phyloP scores from a whole-genome alignment of 1,140 invertebrate species.

The Drosophila rufa region DNA sequence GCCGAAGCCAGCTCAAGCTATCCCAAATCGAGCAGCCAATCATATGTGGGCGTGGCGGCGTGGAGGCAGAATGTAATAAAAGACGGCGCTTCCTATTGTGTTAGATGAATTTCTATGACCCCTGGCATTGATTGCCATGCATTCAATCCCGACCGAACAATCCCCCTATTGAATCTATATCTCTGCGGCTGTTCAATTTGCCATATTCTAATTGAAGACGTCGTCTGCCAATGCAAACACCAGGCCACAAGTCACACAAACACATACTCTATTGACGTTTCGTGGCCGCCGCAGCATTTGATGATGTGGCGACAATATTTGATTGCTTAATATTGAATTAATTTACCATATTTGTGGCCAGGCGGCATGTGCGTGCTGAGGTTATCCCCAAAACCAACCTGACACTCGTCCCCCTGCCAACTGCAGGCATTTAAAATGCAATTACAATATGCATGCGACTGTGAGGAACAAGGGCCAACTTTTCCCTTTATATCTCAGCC shows the following conservation, averaged over 20 bases:
- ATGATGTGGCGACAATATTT: conserved; percentile 81
- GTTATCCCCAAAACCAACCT: conserved; percentile 30
- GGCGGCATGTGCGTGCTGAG: conserved; percentile 45
- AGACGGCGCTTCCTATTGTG: conserved; percentile 33
- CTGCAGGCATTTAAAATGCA: conserved; percentile 64
- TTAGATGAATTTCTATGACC: conserved; percentile 51
- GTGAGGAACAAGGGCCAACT: conserved; percentile 29
- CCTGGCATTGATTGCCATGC: conserved; percentile 49
- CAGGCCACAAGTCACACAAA: conserved; percentile 34
- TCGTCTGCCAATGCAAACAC: conserved; percentile 44
- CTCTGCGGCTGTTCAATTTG: conserved; percentile 64
- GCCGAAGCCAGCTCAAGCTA: background rate
- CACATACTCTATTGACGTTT: conserved; percentile 47
- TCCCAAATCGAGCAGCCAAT: conserved; percentile 31
- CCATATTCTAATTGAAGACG: conserved; percentile 62
- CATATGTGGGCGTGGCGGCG: conserved; percentile 22
- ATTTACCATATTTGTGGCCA: conserved; percentile 75
- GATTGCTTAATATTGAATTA: conserved; percentile 82
- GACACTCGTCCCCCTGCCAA: background rate
- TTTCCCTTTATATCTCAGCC: conserved; percentile 31
- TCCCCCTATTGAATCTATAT: conserved; percentile 27
- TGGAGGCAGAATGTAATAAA: conserved; percentile 41
- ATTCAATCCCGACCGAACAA: conserved; percentile 18
- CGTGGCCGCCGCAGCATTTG: conserved; percentile 63
- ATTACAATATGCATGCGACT: conserved; percentile 49